A percentile compares a stretch with the other conserved stretches of the same genome.
These are phyloP conservation scores for Callocephalon fimbriatum DNA, from an alignment of 2,113 vertebrate genomes.

Conservation along the genomic window DNA sequence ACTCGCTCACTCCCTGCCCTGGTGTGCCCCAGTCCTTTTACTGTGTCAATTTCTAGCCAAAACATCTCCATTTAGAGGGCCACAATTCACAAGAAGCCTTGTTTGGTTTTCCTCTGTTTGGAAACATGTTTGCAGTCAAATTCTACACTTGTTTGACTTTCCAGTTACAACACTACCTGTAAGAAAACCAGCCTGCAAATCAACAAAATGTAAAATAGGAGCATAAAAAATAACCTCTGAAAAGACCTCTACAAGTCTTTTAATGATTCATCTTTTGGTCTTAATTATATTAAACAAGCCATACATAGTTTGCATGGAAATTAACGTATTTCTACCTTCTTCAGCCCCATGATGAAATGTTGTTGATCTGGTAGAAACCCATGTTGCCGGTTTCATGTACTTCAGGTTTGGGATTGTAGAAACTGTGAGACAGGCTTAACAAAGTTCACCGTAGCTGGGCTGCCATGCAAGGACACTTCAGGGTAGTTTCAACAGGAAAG, in stretches of 20 bases:
- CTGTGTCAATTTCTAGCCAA: not conserved
- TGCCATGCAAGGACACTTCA: not conserved
- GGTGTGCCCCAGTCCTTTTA: not conserved
- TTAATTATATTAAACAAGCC: not conserved
- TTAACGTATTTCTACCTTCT: not conserved
- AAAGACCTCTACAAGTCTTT: not conserved
- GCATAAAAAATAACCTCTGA: not conserved
- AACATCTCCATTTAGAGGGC: not conserved
- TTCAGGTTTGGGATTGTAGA: not conserved
- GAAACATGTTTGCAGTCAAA: not conserved
- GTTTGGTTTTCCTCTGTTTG: not conserved
- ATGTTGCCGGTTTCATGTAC: not conserved
- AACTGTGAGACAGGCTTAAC: not conserved
- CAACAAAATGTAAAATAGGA: not conserved
- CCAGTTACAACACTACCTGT: not conserved
- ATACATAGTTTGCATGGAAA: not conserved
- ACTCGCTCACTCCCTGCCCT: not conserved
- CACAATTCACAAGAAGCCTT: not conserved
- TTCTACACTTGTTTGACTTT: not conserved
- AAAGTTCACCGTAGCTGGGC: not conserved
- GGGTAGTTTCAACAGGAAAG: not conserved
- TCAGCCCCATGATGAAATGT: not conserved
- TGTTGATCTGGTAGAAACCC: not conserved
- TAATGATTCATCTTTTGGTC: not conserved
- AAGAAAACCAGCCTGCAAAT: not conserved